These are phyloP conservation scores for Cosmia pyralina DNA, from an alignment of 2,888 invertebrate genomes.

Conservation along the genomic window DNA sequence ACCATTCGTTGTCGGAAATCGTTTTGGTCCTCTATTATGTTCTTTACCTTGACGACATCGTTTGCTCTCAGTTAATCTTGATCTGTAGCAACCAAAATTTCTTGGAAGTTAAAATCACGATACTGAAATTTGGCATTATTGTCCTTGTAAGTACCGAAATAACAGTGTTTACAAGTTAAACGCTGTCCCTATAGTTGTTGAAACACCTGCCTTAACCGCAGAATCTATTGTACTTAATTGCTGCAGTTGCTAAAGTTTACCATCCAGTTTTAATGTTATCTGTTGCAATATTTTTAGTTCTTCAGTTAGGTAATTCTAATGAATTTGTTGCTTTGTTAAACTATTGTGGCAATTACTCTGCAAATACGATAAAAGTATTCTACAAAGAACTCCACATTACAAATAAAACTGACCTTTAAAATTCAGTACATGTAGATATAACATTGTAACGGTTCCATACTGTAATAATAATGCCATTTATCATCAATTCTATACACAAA, in stretches of 20 bases:
- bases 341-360: background rate
- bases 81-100: conserved; percentile 1
- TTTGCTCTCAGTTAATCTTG: conserved; percentile 11
- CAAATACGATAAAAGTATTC: background rate
- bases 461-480: conserved; percentile 47
- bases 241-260: conserved; percentile 42
- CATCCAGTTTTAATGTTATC: conserved; percentile 13
- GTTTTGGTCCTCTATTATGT: conserved; percentile 27
- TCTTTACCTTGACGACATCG: conserved; percentile 1
- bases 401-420: conserved; percentile 36
- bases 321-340: conserved; percentile 1
- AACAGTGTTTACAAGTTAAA: conserved; percentile 38
- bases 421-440: conserved; percentile 31
- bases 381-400: conserved; percentile 1
- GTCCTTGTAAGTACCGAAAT: conserved; percentile 16
- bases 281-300: conserved; percentile 27
- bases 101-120: background rate
- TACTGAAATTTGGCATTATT: background rate
- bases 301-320: conserved; percentile 5
- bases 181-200: conserved; percentile 29
- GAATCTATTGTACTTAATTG: conserved; percentile 50
- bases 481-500: conserved; percentile 48
- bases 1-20: conserved; percentile 41
- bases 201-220: conserved; percentile 53
- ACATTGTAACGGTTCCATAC: conserved; percentile 29